Evolutionary conservation across 2,888 invertebrate species (phyloP).

Genomic region (Portevinia maculata): DNA sequence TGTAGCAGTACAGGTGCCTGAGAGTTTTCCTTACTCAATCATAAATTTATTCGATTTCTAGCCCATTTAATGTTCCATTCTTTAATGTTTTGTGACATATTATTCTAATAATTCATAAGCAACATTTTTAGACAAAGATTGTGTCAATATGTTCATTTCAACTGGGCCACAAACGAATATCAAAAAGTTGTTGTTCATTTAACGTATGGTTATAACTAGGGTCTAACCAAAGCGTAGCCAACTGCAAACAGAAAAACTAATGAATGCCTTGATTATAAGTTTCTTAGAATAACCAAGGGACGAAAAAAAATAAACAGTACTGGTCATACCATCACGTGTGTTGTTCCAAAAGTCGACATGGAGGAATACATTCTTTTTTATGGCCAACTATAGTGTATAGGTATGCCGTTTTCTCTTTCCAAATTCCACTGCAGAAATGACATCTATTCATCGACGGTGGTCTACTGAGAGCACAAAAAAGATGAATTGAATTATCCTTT

Average conservation of each 20-base stretch:
- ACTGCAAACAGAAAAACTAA: constrained; percentile 42
- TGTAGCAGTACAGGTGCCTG: too few species aligned
- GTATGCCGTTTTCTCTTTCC: background rate
- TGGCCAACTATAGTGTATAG: constrained; percentile 15
- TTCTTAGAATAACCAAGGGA: constrained; percentile 43
- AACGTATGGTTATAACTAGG: too few species aligned
- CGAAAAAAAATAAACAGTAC: background rate
- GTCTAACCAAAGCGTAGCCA: background rate
- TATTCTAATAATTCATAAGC: too few species aligned
- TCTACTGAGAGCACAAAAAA: constrained; percentile 28
- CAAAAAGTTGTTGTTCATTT: too few species aligned
- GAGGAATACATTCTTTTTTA: constrained; percentile 39
- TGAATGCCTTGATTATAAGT: constrained; percentile 47
- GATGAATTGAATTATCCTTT: constrained; percentile 66
- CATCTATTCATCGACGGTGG: constrained; percentile 34
- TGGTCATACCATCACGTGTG: background rate
- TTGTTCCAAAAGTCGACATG: constrained; percentile 4
- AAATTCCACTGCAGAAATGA: constrained; percentile 30
- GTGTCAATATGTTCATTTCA: too few species aligned
- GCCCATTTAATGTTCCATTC: too few species aligned
- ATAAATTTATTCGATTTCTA: too few species aligned
- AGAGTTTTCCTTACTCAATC: too few species aligned
- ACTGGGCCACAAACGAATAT: too few species aligned
- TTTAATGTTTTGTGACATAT: too few species aligned
- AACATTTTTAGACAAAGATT: too few species aligned